Evolutionary conservation across 2,888 invertebrate species (phyloP).

Genomic region (Spisula subtruncata): DNA sequence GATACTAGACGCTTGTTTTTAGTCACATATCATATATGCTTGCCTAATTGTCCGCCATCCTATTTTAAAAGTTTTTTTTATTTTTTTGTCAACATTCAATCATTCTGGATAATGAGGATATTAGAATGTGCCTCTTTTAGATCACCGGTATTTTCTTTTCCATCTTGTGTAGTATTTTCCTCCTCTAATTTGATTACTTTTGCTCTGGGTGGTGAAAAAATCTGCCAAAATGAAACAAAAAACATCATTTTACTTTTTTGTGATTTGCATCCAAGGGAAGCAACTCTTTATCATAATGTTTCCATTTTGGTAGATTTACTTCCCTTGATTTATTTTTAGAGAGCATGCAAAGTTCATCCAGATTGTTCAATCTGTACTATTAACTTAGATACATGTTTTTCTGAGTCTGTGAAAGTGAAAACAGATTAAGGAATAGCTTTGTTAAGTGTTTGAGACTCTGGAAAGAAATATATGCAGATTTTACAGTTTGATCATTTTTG

Average conservation of each 20-base stretch:
- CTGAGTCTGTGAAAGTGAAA: too few species aligned
- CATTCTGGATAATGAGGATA: conserved; percentile 30
- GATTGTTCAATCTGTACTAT: too few species aligned
- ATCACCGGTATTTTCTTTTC: conserved; percentile 50
- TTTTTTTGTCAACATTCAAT: background rate
- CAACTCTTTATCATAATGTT: background rate
- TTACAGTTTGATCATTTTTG: too few species aligned
- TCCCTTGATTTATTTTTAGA: conserved; percentile 28
- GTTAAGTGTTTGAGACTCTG: too few species aligned
- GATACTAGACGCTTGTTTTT: conserved; percentile 28
- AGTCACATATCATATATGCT: conserved; percentile 26
- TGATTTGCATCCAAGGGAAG: background rate
- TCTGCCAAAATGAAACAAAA: conserved; percentile 61
- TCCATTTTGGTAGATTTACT: conserved; percentile 23
- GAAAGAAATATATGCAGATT: too few species aligned
- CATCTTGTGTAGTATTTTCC: conserved; percentile 42
- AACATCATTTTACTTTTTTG: conserved; percentile 6
- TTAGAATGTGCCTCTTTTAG: conserved; percentile 14
- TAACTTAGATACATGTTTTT: too few species aligned
- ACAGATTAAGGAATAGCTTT: too few species aligned
- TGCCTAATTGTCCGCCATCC: conserved; percentile 31
- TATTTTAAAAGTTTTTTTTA: background rate
- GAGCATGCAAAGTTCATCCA: conserved; percentile 1
- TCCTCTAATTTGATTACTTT: conserved; percentile 63
- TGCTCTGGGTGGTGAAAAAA: conserved; percentile 55